Evolutionary conservation across 1,140 invertebrate genomes (phyloP).

Genomic region (Globodera rostochiensis): DNA sequence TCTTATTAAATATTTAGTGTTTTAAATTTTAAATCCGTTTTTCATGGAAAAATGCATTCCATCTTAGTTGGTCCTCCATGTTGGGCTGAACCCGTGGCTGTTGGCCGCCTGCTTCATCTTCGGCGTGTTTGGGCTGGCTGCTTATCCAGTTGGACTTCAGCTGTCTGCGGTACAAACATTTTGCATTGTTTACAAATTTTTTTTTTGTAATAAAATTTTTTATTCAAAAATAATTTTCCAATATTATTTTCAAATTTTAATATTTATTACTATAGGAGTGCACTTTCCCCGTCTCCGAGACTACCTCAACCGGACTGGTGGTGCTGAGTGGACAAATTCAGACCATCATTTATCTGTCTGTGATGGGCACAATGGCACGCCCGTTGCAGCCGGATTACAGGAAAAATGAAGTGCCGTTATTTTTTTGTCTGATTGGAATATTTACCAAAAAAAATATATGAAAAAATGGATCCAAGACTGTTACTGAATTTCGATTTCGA

Average conservation of each 20-base stretch:
- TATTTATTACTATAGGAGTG: constrained; percentile 42
- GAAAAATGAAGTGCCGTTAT: constrained; percentile 46
- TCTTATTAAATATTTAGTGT: too few relatives aligned
- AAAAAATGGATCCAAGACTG: too few relatives aligned
- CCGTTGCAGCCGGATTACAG: constrained; percentile 40
- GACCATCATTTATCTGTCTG: constrained; percentile 55
- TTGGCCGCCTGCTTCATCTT: constrained; percentile 57
- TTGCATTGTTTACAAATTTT: too few relatives aligned
- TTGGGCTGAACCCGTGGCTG: constrained; percentile 44
- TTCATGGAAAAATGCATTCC: neutral
- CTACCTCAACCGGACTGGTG: constrained; percentile 63
- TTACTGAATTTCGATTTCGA: too few relatives aligned
- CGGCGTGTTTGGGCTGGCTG: constrained; percentile 62
- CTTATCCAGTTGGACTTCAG: constrained; percentile 64
- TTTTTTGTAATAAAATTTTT: neutral
- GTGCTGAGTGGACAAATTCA: constrained; percentile 62
- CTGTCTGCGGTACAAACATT: constrained; percentile 44
- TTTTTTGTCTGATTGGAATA: too few relatives aligned
- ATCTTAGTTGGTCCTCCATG: constrained; percentile 53
- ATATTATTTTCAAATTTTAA: neutral
- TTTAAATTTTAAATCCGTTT: too few relatives aligned
- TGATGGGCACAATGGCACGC: constrained; percentile 53
- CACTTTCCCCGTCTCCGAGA: constrained; percentile 64
- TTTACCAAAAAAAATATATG: too few relatives aligned
- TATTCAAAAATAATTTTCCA: too few relatives aligned